Base-by-base conservation (phyloP, 2,888 invertebrate species). In the Watsonalla cultraria region DNA sequence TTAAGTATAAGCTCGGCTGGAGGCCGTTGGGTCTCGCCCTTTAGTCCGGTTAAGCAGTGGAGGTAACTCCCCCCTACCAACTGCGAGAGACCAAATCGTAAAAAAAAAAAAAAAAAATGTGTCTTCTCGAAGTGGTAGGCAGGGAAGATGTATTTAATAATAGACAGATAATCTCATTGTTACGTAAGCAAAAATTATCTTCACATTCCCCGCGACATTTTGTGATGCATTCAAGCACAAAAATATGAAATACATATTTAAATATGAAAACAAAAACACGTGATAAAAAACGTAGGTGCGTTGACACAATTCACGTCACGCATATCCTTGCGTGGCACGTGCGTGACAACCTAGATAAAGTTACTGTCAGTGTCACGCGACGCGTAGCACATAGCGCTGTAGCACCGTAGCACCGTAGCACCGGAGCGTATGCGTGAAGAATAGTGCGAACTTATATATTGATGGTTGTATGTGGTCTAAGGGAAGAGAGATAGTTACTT, bases 271-370 rank as follows among this genome's bases (percentile, higher is more conserved):
- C 60, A 58, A 55, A 56, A 60, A 56, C 51, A 54, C 52, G 46
- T 52, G 56, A 45, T 49, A 51, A 49, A 39, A 51, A 52, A 48
- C 56, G 51, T 51, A 49, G 53, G 59, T 61, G 63, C 63, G 63
- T 63, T 58, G 57, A 55, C 63, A 58, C 61, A 61, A 55, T 55
- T 55, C 73, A 70, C 66, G 61, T 60, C 61, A 59, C 64, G 67
- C 64, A 65, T 67, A 66, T 55, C 60, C 55, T 54, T 62, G 47
- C 45, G 47, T 48, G 53, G 48, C 48, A 13, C 9, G 45, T 45
- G 51, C 51, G 45, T 48, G 53, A 48, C 53, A 45, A 42, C 14
- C 13, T 13, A 42, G 53, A 53, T 53, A 53, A 42, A 48, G 45
- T 48, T 53, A 53, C 53, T 37, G 46, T 42, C 47, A 47, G 42